phyloP scores from a whole-genome alignment of 2,888 invertebrate genomes.

The Archips crataeganus region DNA sequence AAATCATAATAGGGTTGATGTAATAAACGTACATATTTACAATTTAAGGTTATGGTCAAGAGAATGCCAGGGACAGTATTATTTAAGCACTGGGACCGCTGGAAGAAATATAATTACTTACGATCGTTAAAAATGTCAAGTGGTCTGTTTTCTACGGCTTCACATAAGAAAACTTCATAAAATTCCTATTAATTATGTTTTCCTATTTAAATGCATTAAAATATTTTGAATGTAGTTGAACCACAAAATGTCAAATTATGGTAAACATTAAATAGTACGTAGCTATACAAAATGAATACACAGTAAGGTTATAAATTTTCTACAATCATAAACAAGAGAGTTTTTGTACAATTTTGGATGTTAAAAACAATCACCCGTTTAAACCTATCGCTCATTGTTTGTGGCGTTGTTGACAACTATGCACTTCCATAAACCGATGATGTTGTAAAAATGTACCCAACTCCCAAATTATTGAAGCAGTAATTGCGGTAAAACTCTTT shows the following conservation, averaged over 20 bases:
- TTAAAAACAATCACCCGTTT: constrained; percentile 53
- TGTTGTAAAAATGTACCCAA: constrained; percentile 64
- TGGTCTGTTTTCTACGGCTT: not conserved
- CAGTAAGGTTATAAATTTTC: constrained; percentile 9
- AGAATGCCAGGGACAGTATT: not conserved
- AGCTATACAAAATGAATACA: not conserved
- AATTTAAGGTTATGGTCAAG: not conserved
- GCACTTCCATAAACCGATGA: constrained; percentile 58
- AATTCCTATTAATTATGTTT: not conserved
- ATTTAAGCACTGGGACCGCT: not conserved
- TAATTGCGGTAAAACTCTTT: constrained; percentile 75
- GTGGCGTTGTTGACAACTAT: constrained; percentile 75
- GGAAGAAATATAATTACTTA: not conserved
- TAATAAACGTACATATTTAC: not conserved
- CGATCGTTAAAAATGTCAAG: not conserved
- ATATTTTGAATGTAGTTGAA: constrained; percentile 2
- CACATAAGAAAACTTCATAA: not conserved
- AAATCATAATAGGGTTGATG: not conserved
- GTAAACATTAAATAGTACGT: constrained; percentile 12
- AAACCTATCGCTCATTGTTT: constrained; percentile 51
- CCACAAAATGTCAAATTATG: constrained; percentile 33
- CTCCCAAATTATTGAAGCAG: constrained; percentile 68
- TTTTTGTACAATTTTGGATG: not conserved
- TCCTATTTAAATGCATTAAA: not conserved
- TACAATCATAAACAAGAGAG: constrained; percentile 14